Evolutionary conservation across 2,888 invertebrate genomes (phyloP).

Genomic region (Zeuzera pyrina): DNA sequence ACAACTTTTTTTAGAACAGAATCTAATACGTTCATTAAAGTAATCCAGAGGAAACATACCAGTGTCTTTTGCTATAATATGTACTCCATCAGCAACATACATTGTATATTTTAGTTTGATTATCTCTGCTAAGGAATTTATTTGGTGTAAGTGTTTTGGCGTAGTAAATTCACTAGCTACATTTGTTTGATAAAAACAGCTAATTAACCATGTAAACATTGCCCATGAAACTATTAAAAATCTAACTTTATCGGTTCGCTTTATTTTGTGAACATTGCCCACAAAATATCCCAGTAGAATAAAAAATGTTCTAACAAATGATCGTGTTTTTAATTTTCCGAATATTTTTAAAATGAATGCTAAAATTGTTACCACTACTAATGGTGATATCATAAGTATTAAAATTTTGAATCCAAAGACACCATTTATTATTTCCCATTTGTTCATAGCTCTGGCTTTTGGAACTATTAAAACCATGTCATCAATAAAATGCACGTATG

Average conservation of each 20-base stretch:
- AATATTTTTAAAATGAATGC: constrained; percentile 4
- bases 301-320: constrained; percentile 2
- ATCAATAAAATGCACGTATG: constrained; percentile 10
- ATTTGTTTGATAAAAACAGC: constrained; percentile 11
- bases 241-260: background rate
- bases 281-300: constrained; percentile 8
- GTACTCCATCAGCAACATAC: constrained; percentile 1
- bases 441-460: constrained; percentile 6
- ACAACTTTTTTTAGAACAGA: no score
- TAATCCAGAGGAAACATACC: no score
- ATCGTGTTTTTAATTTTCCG: constrained; percentile 1
- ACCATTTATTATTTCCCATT: constrained; percentile 9
- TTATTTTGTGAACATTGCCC: constrained; percentile 4
- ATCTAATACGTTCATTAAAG: no score
- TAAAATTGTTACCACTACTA: background rate
- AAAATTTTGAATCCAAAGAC: constrained; percentile 7
- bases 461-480: constrained; percentile 7
- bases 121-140: constrained; percentile 5
- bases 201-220: constrained; percentile 11
- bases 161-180: constrained; percentile 12
- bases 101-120: constrained; percentile 5
- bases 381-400: constrained; percentile 3
- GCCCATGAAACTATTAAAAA: constrained; percentile 9
- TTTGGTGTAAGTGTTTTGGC: constrained; percentile 5
- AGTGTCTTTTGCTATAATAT: constrained; percentile 3